Base-by-base conservation (phyloP, 2,797 vertebrate genomes). In the Yasuhikotakia modesta region DNA sequence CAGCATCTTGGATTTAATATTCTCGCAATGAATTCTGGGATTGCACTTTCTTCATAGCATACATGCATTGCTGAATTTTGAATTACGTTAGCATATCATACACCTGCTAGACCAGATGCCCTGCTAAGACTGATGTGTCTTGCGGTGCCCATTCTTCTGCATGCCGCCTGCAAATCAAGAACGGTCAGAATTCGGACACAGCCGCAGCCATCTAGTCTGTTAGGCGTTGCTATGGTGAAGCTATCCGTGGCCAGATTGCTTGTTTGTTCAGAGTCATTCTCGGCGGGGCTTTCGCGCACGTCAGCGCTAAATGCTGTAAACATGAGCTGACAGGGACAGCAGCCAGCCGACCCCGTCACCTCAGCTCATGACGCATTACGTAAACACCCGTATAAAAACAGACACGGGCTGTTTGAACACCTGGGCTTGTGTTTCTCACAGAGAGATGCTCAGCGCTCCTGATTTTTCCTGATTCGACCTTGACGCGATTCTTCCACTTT, bases 271-370 rank as follows among this genome's bases (percentile, higher is more conserved):
- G 68, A 76, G 63, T 58, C 50, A 17, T 76, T 71, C 73, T 63
- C 76, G 61, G 32, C 16, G 4, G 81, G 64, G 43, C 52, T 45
- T 82, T 73, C 72, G 67, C 70, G 64, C 55, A 21, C n/a, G 6
- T 75, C 63, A 81, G 74, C 64, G 46, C 69, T 78, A 66, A 74
- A 65, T 2, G 50, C 74, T 58, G 64, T 79, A 79, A 81, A 81
- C 78, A 78, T 5, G 8, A 67, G 73, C 24, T 58, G 82, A 84
- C 80, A 67, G 73, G 45, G 73, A 76, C 69, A 39, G 52, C 35
- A 63, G 63, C 78, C 57, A 60, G 43, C 13, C 55, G 22, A 68
- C 74, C 81, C 43, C 30, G 14, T 76, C 70, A 80, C 80, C 72
- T 45, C 52, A 3, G 63, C 50, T 72, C 75, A 74, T 57, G 61